Evolutionary conservation across 2,888 invertebrate species (phyloP).

Genomic region (Melitaea athalia): DNA sequence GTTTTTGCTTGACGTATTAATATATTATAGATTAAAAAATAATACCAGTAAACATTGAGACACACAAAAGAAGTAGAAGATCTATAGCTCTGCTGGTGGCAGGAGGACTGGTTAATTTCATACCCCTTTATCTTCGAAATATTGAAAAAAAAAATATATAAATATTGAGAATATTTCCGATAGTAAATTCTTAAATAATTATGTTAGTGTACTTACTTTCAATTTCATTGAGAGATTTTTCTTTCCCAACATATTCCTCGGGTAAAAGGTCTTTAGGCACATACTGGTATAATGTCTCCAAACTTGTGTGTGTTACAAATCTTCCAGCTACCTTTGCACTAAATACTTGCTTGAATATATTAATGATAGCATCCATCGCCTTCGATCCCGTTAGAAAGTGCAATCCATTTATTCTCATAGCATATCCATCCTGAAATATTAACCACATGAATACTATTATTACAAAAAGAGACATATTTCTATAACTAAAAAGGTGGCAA

Average conservation of each 20-base stretch:
- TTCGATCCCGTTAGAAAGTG: constrained; percentile 55
- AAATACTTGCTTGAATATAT: constrained; percentile 52
- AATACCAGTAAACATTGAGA: too few species aligned
- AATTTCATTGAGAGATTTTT: constrained; percentile 32
- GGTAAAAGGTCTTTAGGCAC: constrained; percentile 50
- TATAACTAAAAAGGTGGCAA: too few species aligned
- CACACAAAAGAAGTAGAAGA: too few species aligned
- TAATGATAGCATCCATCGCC: constrained; percentile 48
- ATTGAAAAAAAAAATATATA: too few species aligned
- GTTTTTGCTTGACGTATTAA: too few species aligned
- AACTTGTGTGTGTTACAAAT: constrained; percentile 49
- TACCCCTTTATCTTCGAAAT: too few species aligned
- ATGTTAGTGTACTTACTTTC: constrained; percentile 28
- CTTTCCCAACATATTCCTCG: constrained; percentile 49
- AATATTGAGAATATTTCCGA: too few species aligned
- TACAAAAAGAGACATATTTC: too few species aligned
- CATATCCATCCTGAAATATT: constrained; percentile 50
- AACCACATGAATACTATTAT: neutral
- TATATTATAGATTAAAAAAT: too few species aligned
- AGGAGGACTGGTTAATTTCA: too few species aligned
- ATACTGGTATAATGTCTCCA: constrained; percentile 47
- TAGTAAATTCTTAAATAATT: neutral
- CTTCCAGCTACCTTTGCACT: constrained; percentile 53
- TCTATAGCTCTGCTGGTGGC: too few species aligned
- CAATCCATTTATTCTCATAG: constrained; percentile 53